Conservation (phyloP, 2,888 invertebrate genomes). For the Erebia epiphron region DNA sequence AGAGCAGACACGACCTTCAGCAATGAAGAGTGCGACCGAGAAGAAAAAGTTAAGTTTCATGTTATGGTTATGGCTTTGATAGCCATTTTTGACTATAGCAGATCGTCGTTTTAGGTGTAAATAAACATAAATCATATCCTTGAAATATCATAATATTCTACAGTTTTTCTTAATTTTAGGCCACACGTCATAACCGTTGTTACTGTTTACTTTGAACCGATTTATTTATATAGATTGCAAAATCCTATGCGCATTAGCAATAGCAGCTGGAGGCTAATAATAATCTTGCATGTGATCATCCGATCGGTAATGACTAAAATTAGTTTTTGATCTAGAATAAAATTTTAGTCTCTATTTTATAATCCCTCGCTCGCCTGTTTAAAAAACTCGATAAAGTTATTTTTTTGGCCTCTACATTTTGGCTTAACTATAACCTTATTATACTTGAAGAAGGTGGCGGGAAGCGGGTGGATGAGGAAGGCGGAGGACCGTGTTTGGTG, state of each 20-base stretch:
- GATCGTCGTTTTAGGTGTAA: not conserved
- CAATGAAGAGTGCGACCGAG: too few relatives aligned
- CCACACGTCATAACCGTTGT: constrained; percentile 12
- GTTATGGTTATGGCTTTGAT: too few relatives aligned
- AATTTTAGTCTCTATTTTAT: constrained; percentile 1
- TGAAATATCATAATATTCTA: too few relatives aligned
- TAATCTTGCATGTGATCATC: constrained; percentile 30
- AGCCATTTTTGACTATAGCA: not conserved
- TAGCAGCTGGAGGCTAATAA: constrained; percentile 31
- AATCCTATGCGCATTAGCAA: constrained; percentile 30
- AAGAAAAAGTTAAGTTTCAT: too few relatives aligned
- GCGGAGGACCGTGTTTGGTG: too few relatives aligned
- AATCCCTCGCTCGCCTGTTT: not conserved
- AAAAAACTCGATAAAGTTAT: not conserved
- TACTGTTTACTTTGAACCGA: constrained; percentile 16
- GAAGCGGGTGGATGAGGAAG: too few relatives aligned
- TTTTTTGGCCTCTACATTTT: not conserved
- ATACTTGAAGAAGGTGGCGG: too few relatives aligned
- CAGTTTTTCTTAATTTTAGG: not conserved
- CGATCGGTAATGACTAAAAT: constrained; percentile 27
- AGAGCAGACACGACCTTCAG: too few relatives aligned
- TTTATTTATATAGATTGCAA: constrained; percentile 29
- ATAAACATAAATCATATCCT: not conserved
- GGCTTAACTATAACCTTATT: not conserved
- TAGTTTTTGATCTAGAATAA: constrained; percentile 1